phyloP scores from a whole-genome alignment of 2,113 vertebrate species.

The Choloepus hoffmanni region DNA sequence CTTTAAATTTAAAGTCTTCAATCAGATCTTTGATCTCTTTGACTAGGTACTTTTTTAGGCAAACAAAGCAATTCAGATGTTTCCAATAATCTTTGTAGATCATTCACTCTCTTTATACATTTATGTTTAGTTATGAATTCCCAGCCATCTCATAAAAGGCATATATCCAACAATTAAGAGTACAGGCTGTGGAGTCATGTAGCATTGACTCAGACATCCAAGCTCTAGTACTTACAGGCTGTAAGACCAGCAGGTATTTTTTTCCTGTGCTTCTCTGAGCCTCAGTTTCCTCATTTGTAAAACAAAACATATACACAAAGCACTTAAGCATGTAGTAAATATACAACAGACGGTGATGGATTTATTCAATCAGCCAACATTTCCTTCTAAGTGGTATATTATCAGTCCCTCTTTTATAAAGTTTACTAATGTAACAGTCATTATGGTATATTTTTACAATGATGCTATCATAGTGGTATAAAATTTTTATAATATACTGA shows the following conservation, averaged over 20 bases:
- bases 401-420: neutral
- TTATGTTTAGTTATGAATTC: neutral
- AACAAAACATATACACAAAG: neutral
- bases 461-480: neutral
- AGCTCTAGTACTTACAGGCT: neutral
- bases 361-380: neutral
- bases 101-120: neutral
- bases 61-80: conserved; percentile 32
- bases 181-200: neutral
- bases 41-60: neutral
- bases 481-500: neutral
- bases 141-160: neutral
- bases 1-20: conserved; percentile 1
- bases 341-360: neutral
- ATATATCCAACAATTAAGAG: neutral
- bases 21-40: neutral
- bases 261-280: neutral
- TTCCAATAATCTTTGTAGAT: neutral
- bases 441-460: conserved; percentile 8
- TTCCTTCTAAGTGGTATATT: neutral
- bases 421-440: neutral
- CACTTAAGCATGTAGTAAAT: neutral
- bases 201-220: neutral
- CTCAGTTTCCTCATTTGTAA: neutral
- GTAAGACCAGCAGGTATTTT: neutral